Percentiles rank a stretch among this genome's conserved stretches.
Conservation (phyloP, 2,888 invertebrate genomes). For the Ecliptopera silaceata region DNA sequence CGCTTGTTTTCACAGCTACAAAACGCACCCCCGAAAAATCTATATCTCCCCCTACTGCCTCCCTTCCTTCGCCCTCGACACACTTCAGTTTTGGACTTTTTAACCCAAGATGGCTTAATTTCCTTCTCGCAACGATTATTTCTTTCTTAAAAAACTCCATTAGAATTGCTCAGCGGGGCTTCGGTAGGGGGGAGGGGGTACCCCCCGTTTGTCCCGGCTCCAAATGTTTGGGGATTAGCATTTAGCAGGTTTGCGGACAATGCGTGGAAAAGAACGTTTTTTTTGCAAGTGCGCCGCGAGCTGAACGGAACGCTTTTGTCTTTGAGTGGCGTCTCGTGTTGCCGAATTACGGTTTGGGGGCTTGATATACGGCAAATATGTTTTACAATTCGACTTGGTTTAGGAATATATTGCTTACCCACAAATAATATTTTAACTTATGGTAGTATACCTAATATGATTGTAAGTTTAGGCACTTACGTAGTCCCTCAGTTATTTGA, state of each 20-base stretch:
- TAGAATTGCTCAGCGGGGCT: slow-evolving; percentile 54
- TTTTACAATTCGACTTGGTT: not conserved
- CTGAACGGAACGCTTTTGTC: slow-evolving; percentile 38
- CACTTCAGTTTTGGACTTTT: slow-evolving; percentile 71
- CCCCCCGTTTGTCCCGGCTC: slow-evolving; percentile 33
- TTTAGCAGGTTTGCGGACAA: slow-evolving; percentile 56
- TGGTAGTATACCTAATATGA: too few relatives aligned
- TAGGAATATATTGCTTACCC: not conserved
- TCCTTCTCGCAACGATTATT: slow-evolving; percentile 65
- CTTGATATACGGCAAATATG: slow-evolving; percentile 19
- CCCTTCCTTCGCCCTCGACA: slow-evolving; percentile 35
- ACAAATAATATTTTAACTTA: too few relatives aligned
- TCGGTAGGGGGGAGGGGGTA: slow-evolving; percentile 32
- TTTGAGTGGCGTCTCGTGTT: slow-evolving; percentile 34
- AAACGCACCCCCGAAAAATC: slow-evolving; percentile 67
- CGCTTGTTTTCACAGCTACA: slow-evolving; percentile 60
- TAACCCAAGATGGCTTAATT: slow-evolving; percentile 79
- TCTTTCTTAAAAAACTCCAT: slow-evolving; percentile 69
- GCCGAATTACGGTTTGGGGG: slow-evolving; percentile 23
- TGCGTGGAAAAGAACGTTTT: slow-evolving; percentile 44
- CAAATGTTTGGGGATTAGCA: slow-evolving; percentile 56
- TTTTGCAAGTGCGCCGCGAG: slow-evolving; percentile 35
- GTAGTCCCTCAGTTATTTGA: slow-evolving; percentile 7
- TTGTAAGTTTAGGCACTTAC: not conserved
- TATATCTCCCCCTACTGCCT: slow-evolving; percentile 50